Percentiles rank a stretch among this genome's conserved stretches.
Evolutionary conservation across 2,113 vertebrate species (phyloP).

Genomic region (Megaceryle torquata): DNA sequence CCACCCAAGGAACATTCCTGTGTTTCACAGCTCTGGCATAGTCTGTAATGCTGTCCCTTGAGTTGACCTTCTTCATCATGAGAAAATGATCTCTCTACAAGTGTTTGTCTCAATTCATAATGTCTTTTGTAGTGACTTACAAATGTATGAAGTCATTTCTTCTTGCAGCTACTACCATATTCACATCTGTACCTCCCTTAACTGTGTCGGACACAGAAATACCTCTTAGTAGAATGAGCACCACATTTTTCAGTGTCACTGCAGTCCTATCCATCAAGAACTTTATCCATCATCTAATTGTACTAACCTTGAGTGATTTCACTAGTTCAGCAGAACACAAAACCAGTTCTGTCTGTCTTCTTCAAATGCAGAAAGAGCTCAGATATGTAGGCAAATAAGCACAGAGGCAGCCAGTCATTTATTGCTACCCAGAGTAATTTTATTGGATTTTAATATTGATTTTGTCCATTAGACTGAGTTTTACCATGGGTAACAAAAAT

Average conservation of each 20-base stretch:
- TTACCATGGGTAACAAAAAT: neutral
- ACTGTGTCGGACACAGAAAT: slow-evolving; percentile 19
- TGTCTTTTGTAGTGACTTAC: neutral
- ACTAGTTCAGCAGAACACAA: slow-evolving; percentile 11
- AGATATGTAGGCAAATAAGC: neutral
- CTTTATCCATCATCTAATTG: slow-evolving; percentile 9
- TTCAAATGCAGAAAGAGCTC: neutral
- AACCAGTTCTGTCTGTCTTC: neutral
- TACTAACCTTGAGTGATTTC: slow-evolving; percentile 46
- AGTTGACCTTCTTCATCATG: neutral
- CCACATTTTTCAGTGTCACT: slow-evolving; percentile 30
- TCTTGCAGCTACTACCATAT: neutral
- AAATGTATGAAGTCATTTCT: neutral
- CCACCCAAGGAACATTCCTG: neutral
- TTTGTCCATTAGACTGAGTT: neutral
- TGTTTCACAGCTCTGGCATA: neutral
- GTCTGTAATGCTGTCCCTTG: neutral
- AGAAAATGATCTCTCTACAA: neutral
- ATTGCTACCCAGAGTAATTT: neutral
- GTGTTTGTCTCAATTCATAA: neutral
- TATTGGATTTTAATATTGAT: neutral
- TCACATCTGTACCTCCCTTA: slow-evolving; percentile 7
- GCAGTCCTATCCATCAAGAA: slow-evolving; percentile 13
- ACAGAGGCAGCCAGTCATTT: neutral
- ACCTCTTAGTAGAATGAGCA: neutral